phyloP scores from a whole-genome alignment of 2,113 vertebrate species.

The Myotis lucifugus region DNA sequence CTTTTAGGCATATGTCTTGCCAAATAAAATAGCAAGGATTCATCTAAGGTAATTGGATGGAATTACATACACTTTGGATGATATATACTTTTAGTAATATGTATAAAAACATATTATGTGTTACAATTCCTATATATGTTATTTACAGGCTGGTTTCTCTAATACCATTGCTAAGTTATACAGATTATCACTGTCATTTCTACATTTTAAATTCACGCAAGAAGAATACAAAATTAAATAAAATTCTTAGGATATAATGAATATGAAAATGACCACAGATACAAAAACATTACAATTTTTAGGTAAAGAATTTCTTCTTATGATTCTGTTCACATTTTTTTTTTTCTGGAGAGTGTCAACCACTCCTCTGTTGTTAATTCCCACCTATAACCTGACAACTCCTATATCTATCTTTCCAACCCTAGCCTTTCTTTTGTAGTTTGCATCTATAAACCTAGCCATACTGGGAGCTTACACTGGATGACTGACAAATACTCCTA shows the following conservation, averaged over 20 bases:
- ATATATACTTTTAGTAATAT: not conserved
- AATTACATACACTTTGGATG: not conserved
- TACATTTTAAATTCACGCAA: not conserved
- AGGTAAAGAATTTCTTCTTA: conserved; percentile 32
- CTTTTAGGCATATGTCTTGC: conserved; percentile 12
- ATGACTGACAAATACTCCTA: not conserved
- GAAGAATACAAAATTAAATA: not conserved
- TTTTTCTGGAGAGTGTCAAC: not conserved
- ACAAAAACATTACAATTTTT: not conserved
- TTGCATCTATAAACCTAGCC: not conserved
- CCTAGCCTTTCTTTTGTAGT: not conserved
- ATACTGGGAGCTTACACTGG: not conserved
- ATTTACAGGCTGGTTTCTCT: not conserved
- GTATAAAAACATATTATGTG: not conserved
- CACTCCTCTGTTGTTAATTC: not conserved
- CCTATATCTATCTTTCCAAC: not conserved
- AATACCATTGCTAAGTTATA: not conserved
- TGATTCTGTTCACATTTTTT: not conserved
- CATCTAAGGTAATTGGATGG: not conserved
- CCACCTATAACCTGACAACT: not conserved
- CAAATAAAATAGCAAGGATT: conserved; percentile 42
- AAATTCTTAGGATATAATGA: not conserved
- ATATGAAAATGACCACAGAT: conserved; percentile 24
- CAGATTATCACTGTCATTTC: not conserved
- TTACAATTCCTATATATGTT: not conserved